Conservation (phyloP, 2,797 vertebrate species). For the Synaphobranchus kaupii region DNA sequence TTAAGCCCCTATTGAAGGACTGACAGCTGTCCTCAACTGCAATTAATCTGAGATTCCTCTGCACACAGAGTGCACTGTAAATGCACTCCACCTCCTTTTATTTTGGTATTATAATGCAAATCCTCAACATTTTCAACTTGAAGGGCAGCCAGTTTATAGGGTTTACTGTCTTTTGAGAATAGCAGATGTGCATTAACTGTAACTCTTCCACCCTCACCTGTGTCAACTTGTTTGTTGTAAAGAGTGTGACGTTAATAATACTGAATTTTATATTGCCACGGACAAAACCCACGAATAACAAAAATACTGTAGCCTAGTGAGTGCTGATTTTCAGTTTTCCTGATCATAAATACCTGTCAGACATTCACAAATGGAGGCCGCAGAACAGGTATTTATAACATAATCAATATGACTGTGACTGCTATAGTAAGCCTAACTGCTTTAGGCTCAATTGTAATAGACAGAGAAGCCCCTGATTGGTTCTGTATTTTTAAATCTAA, state of each 20-base stretch:
- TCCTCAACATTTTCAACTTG: slow-evolving; percentile 66
- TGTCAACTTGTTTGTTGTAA: slow-evolving; percentile 72
- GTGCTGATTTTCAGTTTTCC: background rate
- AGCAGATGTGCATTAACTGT: slow-evolving; percentile 70
- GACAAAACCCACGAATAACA: background rate
- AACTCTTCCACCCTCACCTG: slow-evolving; percentile 74
- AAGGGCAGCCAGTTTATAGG: slow-evolving; percentile 60
- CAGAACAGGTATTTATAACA: background rate
- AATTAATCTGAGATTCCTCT: slow-evolving; percentile 74
- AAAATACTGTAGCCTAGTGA: background rate
- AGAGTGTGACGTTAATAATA: slow-evolving; percentile 48
- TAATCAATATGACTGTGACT: background rate
- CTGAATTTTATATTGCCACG: background rate
- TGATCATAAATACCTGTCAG: background rate
- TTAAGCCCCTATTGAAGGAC: slow-evolving; percentile 58
- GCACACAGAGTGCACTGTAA: slow-evolving; percentile 68
- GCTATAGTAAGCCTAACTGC: background rate
- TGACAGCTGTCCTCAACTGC: slow-evolving; percentile 64
- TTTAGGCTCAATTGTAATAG: background rate
- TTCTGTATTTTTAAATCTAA: background rate
- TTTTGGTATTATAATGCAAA: slow-evolving; percentile 72
- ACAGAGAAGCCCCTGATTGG: background rate
- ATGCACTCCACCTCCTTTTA: slow-evolving; percentile 66
- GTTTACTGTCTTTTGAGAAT: slow-evolving; percentile 62
- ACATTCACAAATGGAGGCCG: background rate